These are phyloP conservation scores for Lynx canadensis DNA, from an alignment of 2,113 vertebrate species.

Conservation along the genomic window DNA sequence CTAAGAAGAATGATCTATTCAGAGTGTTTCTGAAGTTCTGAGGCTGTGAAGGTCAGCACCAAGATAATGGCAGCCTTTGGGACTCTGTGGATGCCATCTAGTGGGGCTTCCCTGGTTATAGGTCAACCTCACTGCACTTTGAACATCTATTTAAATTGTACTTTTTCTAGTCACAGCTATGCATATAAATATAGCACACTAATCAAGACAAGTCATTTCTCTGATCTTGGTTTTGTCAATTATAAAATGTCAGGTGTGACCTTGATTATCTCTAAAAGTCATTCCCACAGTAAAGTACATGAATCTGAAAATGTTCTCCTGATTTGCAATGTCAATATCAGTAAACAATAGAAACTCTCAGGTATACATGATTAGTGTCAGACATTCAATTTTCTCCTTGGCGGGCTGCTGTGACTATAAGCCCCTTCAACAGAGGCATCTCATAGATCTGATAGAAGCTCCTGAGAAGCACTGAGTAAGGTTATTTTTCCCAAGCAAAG, in stretches of 20 bases:
- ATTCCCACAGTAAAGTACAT: not conserved
- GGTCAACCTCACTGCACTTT: not conserved
- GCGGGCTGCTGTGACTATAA: not conserved
- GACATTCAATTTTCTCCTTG: not conserved
- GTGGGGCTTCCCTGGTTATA: not conserved
- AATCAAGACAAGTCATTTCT: not conserved
- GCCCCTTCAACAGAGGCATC: not conserved
- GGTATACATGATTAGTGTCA: not conserved
- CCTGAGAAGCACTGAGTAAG: not conserved
- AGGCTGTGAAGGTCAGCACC: not conserved
- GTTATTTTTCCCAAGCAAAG: not conserved
- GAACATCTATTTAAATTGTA: not conserved
- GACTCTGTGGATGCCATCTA: not conserved
- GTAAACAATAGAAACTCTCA: not conserved
- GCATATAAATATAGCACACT: not conserved
- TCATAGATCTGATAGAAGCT: not conserved
- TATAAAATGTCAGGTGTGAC: conserved; percentile 34
- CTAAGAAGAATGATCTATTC: not conserved
- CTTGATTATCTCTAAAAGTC: conserved; percentile 38
- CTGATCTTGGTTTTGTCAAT: conserved; percentile 18
- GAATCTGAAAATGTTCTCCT: conserved; percentile 26
- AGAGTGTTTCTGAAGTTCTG: not conserved
- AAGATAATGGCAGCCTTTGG: not conserved
- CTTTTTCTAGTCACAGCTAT: not conserved
- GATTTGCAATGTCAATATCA: not conserved